Evolutionary conservation across 2,113 vertebrate species (phyloP), one percentile per base, ranked within the genome.

Genomic region (Brachyistius frenatus): DNA sequence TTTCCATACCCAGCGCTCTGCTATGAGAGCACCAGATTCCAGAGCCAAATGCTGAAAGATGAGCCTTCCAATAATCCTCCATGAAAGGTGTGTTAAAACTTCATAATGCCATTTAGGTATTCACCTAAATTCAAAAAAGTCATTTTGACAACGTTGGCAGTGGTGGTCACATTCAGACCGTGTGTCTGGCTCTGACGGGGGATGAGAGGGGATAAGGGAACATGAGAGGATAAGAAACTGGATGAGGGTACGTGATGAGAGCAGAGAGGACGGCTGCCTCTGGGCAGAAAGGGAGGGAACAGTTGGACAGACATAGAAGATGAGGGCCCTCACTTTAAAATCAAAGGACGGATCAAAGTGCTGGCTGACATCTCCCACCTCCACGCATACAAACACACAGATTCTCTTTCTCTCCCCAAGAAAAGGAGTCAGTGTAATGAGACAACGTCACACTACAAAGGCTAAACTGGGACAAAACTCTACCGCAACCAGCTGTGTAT

Each of bases 251-350:
- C 0, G 72, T 85, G 92, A 86, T 88, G 89, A 89, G 87, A 83
- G 80, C 73, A 33, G 63, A 79, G 88, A 81, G 53, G 53, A 4
- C 8, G 54, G 67, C 82, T 67, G 78, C 85, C 87, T 87, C 86
- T 77, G 80, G 84, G 84, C 60, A 50, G 73, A 36, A 78, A 10
- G 58, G 52, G 39, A 67, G 66, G 69, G 80, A 69, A 58, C 67
- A 63, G 70, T 63, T 78, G 74, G 83, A 86, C 47, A 73, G 88
- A 77, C 77, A 80, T 1, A 65, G 84, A 85, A 75, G 86, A 92
- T 92, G 89, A 86, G 88, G 88, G 86, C 78, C 79, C 60, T 85
- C 85, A 80, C 82, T 89, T 90, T 66, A 91, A 86, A 91, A 86
- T 86, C 90, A 91, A 92, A 91, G 83, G 61, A 65, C 71, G 73